Evolutionary conservation across 2,113 vertebrate species (phyloP), one percentile per base, ranked within the genome.

Genomic region (Conger conger): DNA sequence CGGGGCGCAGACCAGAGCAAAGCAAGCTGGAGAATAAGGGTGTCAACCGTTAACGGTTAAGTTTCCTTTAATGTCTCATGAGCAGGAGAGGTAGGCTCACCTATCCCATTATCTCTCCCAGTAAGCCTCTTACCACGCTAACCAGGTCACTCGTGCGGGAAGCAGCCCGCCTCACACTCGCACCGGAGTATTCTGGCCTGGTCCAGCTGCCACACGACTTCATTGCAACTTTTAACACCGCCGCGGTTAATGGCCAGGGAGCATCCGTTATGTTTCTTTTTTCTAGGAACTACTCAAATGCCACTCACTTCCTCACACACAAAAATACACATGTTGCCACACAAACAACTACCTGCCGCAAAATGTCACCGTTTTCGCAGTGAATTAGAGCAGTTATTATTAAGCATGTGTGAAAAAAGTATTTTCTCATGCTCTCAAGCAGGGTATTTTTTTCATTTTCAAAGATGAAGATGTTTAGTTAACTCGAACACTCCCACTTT

Each of bases 1-100:
- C n/a, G n/a, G n/a, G n/a, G n/a, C n/a, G n/a, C n/a, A n/a, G n/a
- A n/a, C n/a, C n/a, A n/a, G n/a, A n/a, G n/a, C n/a, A n/a, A n/a
- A n/a, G n/a, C 7, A 81, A 13, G 37, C 35, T 85, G 90, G 92
- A 93, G 89, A 91, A n/a, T 88, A 90, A 83, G 84, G 83, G 83
- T 87, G 89, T 86, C 91, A 90, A 90, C 91, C 90, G 89, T 84
- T 88, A 89, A n/a, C 86, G 89, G 90, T 93, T 60, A 92, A 93
- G 84, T 89, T 91, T 90, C 87, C 86, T 87, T 87, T 79, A 88
- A 86, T 90, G 87, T 92, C 89, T 87, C 87, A 90, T 86, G 88
- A 73, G 35, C 36, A 84, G 85, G 84, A 84, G 85, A 38, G 38
- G 78, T 38, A 79, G 78, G 91, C 87, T 93, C 91, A 93, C 89